These are phyloP conservation scores for Chrysemys picta DNA, from an alignment of 2,113 vertebrate species.

Conservation along the genomic window DNA sequence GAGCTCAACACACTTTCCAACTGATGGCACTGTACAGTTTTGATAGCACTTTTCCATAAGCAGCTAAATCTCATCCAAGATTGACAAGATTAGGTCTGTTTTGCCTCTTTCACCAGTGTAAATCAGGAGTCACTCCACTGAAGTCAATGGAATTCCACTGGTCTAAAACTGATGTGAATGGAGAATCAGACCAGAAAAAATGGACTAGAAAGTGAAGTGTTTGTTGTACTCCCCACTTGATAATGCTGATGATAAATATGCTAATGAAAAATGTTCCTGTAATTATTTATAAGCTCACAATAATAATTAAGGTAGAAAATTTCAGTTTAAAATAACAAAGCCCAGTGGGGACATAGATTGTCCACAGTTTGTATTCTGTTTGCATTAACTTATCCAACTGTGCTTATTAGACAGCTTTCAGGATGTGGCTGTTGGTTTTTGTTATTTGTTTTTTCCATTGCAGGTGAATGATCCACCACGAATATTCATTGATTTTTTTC, in stretches of 20 bases:
- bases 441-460: constrained; percentile 13
- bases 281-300: neutral
- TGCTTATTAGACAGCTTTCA: neutral
- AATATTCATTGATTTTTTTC: neutral
- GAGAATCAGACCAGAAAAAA: neutral
- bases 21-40: neutral
- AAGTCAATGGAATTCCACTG: neutral
- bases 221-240: neutral
- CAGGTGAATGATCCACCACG: constrained; percentile 7
- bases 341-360: neutral
- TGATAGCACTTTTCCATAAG: neutral
- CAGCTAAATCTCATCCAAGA: neutral
- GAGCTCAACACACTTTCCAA: neutral
- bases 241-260: neutral
- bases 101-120: neutral
- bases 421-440: neutral
- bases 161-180: neutral
- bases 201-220: neutral
- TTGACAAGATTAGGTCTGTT: neutral
- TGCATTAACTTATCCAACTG: neutral
- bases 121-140: neutral
- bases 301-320: neutral
- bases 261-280: neutral
- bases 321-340: neutral
- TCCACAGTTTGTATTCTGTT: neutral